Percentiles rank a stretch among this genome's conserved stretches.
Evolutionary conservation across 2,113 vertebrate species (phyloP).

Genomic region (Trinectes maculatus): DNA sequence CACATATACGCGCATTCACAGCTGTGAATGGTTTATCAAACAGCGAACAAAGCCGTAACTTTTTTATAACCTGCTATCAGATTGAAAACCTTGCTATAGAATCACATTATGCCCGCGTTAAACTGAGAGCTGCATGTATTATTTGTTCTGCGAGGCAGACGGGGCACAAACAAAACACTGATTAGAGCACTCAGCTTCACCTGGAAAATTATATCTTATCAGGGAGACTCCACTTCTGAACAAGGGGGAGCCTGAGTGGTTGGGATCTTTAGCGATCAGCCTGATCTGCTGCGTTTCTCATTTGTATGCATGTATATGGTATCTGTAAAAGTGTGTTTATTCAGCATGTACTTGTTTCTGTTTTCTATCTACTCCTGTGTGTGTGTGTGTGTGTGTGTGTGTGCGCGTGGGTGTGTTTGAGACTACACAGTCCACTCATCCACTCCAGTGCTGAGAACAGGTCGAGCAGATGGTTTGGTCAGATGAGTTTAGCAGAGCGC

Average conservation of each 20-base stretch:
- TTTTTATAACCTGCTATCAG: conserved; percentile 5
- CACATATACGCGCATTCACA: not conserved
- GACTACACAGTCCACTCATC: conserved; percentile 42
- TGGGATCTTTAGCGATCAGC: not conserved
- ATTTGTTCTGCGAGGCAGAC: not conserved
- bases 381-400: conserved; percentile 11
- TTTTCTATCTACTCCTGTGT: not conserved
- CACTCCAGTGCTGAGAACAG: conserved; percentile 34
- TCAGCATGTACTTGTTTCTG: not conserved
- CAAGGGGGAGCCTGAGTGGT: not conserved
- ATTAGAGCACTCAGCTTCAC: conserved; percentile 14
- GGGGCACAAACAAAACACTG: not conserved
- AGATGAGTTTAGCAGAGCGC: conserved; percentile 46
- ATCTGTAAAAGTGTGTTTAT: not conserved
- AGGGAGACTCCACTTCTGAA: conserved; percentile 6
- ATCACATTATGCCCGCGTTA: not conserved
- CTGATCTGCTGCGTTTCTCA: not conserved
- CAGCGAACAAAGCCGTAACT: not conserved
- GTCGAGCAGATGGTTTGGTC: conserved; percentile 71
- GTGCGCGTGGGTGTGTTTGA: no score
- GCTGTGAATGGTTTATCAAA: conserved; percentile 6
- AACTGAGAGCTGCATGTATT: not conserved
- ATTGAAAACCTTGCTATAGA: not conserved
- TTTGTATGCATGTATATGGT: not conserved
- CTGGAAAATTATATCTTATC: conserved; percentile 27